Evolutionary conservation across 2,888 invertebrate genomes (phyloP), one percentile per base, ranked within the genome.

Genomic region (Cantharis rufa): DNA sequence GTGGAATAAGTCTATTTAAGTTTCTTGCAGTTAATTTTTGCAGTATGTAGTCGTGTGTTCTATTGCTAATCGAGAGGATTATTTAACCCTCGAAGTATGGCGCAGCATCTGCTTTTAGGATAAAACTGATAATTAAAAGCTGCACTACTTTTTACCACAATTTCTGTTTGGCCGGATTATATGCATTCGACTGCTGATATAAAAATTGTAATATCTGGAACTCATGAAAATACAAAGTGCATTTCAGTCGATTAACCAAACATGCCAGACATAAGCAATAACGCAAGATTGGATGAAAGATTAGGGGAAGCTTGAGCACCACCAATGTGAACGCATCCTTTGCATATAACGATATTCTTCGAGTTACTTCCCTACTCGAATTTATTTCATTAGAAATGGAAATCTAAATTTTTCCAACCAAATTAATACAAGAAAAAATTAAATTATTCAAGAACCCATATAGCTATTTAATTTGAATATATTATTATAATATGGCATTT

Each of bases 401-500:
- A 48, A 13, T 7, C 48, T n/a, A 32, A 32, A n/a, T 48, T n/a
- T 7, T 32, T 48, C 5, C n/a, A n/a, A 48, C 13, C 32, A 13
- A 5, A 32, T 13, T 13, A 11, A 32, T 13, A 32, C n/a, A n/a
- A 48, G 13, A 48, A 48, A n/a, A n/a, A n/a, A n/a, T n/a, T n/a
- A n/a, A n/a, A n/a, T n/a, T n/a, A n/a, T n/a, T n/a, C n/a, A n/a
- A n/a, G n/a, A n/a, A n/a, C n/a, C n/a, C 18, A 48, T 3, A 11
- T n/a, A 13, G 48, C n/a, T n/a, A n/a, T 48, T 3, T 48, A 48
- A 48, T 48, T 48, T 48, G 48, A 48, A 48, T 48, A 48, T 18
- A 18, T 18, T 48, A 48, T 48, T 66, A 72, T n/a, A 72, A 72
- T 66, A 72, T 72, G 66, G 18, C 32, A 69, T 21, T 69, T 48